phyloP scores from a whole-genome alignment of 2,888 invertebrate species.

The Eristalis tenax region DNA sequence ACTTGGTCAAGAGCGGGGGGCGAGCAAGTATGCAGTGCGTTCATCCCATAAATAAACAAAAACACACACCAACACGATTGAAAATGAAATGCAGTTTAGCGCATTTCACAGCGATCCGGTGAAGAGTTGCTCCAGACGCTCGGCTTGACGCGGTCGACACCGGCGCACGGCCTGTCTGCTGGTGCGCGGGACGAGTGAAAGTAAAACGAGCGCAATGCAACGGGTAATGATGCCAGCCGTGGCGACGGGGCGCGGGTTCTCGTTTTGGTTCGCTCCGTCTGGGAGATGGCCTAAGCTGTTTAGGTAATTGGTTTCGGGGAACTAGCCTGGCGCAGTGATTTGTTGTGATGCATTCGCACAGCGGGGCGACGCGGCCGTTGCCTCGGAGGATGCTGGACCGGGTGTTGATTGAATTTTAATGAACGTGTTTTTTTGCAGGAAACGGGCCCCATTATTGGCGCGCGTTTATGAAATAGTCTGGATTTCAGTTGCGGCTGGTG shows the following conservation, averaged over 20 bases:
- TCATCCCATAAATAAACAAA: conserved; percentile 46
- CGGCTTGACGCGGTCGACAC: background rate
- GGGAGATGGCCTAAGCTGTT: conserved; percentile 40
- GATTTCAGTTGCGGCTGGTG: background rate
- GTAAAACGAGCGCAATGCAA: conserved; percentile 63
- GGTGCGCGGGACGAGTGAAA: conserved; percentile 58
- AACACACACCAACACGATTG: conserved; percentile 4
- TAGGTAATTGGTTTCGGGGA: conserved; percentile 64
- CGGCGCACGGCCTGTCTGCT: conserved; percentile 35
- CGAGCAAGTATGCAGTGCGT: conserved; percentile 36
- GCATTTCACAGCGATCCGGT: conserved; percentile 51
- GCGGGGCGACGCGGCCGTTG: conserved; percentile 20
- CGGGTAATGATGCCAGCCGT: conserved; percentile 44
- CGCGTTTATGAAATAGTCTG: conserved; percentile 41
- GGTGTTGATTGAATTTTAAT: conserved; percentile 70
- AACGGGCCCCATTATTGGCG: conserved; percentile 49
- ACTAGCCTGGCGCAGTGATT: conserved; percentile 57
- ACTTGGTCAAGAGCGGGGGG: conserved; percentile 9
- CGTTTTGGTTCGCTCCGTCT: conserved; percentile 44
- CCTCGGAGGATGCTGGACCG: conserved; percentile 14
- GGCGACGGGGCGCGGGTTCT: background rate
- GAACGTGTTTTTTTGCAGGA: conserved; percentile 55
- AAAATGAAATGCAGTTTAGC: conserved; percentile 69
- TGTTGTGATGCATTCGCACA: conserved; percentile 59
- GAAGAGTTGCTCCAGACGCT: conserved; percentile 62